Conservation (phyloP, 2,113 vertebrate species). For the Morone saxatilis region DNA sequence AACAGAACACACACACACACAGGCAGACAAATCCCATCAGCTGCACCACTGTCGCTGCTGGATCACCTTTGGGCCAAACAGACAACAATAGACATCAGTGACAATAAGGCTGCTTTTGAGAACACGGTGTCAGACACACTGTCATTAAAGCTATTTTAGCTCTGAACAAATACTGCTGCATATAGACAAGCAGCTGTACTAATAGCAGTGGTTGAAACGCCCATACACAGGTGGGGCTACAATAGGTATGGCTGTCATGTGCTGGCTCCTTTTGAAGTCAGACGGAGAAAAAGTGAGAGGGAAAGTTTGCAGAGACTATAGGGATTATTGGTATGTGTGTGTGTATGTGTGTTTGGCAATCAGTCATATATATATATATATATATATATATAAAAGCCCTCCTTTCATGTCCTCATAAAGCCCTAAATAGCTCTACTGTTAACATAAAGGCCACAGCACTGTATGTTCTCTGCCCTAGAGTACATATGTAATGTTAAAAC, state of each 20-base stretch:
- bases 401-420: slow-evolving; percentile 55
- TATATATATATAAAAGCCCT: slow-evolving; percentile 12
- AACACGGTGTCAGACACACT: slow-evolving; percentile 17
- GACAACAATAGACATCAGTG: slow-evolving; percentile 51
- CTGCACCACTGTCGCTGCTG: slow-evolving; percentile 7
- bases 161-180: slow-evolving; percentile 64
- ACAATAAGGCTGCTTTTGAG: slow-evolving; percentile 31
- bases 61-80: slow-evolving; percentile 37
- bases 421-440: slow-evolving; percentile 29
- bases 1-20: background rate
- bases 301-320: slow-evolving; percentile 43
- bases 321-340: slow-evolving; percentile 36
- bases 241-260: slow-evolving; percentile 72
- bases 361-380: background rate
- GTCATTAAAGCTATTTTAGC: slow-evolving; percentile 65
- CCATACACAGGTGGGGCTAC: slow-evolving; percentile 72
- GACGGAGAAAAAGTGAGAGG: slow-evolving; percentile 40
- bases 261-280: slow-evolving; percentile 61
- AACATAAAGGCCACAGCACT: slow-evolving; percentile 27
- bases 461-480: slow-evolving; percentile 1
- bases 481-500: background rate
- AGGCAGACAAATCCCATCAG: slow-evolving; percentile 25
- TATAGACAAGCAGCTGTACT: slow-evolving; percentile 74
- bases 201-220: slow-evolving; percentile 55
- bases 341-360: background rate